Evolutionary conservation across 2,113 vertebrate genomes (phyloP).

Genomic region (Lanius collurio): DNA sequence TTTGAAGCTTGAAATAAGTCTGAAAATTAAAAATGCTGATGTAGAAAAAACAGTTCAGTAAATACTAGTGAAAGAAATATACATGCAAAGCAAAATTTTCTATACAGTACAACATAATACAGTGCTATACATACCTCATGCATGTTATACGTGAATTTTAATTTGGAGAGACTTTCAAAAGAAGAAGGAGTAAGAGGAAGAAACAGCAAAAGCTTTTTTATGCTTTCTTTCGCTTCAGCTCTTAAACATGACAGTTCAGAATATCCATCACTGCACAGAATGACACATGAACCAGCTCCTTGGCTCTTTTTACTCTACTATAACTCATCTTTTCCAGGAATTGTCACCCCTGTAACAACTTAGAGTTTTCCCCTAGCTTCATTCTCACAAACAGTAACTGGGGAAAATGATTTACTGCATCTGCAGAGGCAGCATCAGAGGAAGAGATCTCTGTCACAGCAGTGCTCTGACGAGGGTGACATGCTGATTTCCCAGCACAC

Average conservation of each 20-base stretch:
- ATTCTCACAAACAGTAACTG: conserved; percentile 27
- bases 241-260: not conserved
- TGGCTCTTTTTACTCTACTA: conserved; percentile 18
- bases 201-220: not conserved
- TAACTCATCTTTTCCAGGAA: conserved; percentile 42
- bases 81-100: not conserved
- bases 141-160: not conserved
- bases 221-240: not conserved
- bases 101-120: not conserved
- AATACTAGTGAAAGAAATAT: not conserved
- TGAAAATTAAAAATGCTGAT: not conserved
- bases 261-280: conserved; percentile 23
- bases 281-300: not conserved
- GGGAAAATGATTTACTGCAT: conserved; percentile 46
- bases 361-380: conserved; percentile 43
- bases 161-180: not conserved
- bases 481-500: conserved; percentile 29
- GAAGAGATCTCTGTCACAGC: conserved; percentile 39
- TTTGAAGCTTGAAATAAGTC: not conserved
- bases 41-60: not conserved
- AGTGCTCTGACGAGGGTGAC: not conserved
- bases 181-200: not conserved
- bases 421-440: conserved; percentile 41
- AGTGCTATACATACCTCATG: not conserved
- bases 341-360: conserved; percentile 31